A percentile compares a stretch with the other conserved stretches of the same genome.
phyloP scores from a whole-genome alignment of 2,113 vertebrate genomes.

The Lamprotornis superbus region DNA sequence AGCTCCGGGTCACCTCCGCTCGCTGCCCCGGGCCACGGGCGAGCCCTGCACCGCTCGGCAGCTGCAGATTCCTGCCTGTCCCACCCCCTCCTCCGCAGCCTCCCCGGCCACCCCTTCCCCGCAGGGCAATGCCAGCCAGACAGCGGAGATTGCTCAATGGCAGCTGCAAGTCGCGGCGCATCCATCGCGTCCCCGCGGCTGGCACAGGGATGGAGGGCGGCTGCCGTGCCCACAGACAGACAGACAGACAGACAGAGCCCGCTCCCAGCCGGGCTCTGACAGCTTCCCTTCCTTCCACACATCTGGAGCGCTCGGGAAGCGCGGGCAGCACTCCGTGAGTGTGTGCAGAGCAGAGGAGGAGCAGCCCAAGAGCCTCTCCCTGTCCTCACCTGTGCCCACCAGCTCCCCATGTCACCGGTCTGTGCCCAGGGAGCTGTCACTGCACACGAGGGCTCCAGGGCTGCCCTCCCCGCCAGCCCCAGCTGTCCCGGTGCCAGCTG shows the following conservation, averaged over 20 bases:
- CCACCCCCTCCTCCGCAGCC: constrained; percentile 23
- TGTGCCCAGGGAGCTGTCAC: not conserved
- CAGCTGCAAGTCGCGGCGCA: not conserved
- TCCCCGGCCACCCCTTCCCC: constrained; percentile 21
- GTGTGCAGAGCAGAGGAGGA: not conserved
- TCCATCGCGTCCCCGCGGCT: not conserved
- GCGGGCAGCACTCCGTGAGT: fast-evolving
- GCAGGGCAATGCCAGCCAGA: constrained; percentile 16
- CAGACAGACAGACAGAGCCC: not conserved
- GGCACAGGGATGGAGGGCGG: not conserved
- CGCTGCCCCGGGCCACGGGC: not conserved
- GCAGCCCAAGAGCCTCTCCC: not conserved
- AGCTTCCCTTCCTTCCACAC: not conserved
- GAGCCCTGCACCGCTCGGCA: constrained; percentile 1
- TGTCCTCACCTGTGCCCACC: not conserved
- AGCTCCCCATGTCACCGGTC: not conserved
- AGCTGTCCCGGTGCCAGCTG: not conserved
- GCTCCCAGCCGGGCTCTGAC: fast-evolving
- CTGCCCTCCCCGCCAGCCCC: not conserved
- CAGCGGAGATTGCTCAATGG: not conserved
- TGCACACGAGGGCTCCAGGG: not conserved
- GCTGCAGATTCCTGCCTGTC: constrained; percentile 42
- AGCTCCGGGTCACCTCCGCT: not conserved
- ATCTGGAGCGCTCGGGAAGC: not conserved
- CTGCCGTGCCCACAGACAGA: not conserved